Conservation (phyloP, 2,888 invertebrate genomes). For the Callimorpha dominula region DNA sequence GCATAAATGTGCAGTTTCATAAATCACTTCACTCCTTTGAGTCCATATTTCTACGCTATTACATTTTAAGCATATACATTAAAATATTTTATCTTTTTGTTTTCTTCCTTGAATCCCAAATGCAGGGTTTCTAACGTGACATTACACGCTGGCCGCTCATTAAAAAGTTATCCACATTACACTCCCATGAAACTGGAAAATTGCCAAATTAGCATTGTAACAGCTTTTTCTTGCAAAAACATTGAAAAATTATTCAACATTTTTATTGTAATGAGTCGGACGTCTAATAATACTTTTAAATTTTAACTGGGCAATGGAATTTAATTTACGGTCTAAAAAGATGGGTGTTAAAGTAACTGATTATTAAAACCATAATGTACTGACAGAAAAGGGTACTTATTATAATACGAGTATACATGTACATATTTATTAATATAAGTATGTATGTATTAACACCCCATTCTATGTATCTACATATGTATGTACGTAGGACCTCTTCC, state of each 20-base stretch:
- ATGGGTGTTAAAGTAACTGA: conserved; percentile 12
- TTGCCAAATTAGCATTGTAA: conserved; percentile 55
- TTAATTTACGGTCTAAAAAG: conserved; percentile 26
- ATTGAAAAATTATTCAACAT: conserved; percentile 41
- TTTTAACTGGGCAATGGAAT: conserved; percentile 26
- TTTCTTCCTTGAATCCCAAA: conserved; percentile 24
- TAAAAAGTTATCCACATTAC: conserved; percentile 48
- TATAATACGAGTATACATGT: too few species aligned
- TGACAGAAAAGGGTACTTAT: not conserved
- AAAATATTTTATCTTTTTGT: conserved; percentile 12
- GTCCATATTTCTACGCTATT: conserved; percentile 5
- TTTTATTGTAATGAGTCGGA: conserved; percentile 37
- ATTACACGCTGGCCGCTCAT: conserved; percentile 37
- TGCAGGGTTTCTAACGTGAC: conserved; percentile 28
- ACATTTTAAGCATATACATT: not conserved
- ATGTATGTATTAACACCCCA: too few species aligned
- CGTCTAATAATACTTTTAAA: conserved; percentile 40
- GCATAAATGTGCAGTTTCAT: conserved; percentile 12
- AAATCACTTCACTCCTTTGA: conserved; percentile 12
- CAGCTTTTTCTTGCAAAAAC: conserved; percentile 46
- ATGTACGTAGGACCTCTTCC: not conserved
- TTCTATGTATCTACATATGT: too few species aligned
- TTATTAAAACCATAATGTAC: conserved; percentile 10
- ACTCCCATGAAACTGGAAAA: conserved; percentile 49
- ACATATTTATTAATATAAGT: too few species aligned